Evolutionary conservation across 1,140 invertebrate genomes (phyloP).

Genomic region (Euura saliciscinereae): DNA sequence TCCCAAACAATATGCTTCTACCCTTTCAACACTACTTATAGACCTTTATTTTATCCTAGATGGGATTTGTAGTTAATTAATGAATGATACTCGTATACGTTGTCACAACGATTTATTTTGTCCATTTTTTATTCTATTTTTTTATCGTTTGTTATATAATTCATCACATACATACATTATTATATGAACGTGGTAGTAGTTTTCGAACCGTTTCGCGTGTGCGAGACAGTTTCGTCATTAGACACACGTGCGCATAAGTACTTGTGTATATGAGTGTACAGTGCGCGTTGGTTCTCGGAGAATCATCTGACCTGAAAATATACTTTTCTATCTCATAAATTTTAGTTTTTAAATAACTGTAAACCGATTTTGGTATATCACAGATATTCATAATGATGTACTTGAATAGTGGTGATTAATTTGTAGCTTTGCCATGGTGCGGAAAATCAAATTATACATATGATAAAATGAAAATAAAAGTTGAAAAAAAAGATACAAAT

Average conservation of each 20-base stretch:
- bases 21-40: not conserved
- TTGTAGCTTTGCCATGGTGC: not conserved
- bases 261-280: not conserved
- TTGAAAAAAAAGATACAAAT: no score
- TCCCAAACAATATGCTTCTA: no score
- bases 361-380: not conserved
- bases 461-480: no score
- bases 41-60: not conserved
- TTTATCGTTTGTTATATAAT: not conserved
- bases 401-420: not conserved
- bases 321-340: conserved; percentile 5
- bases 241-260: no score
- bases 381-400: not conserved
- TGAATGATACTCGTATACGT: not conserved
- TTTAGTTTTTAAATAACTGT: not conserved
- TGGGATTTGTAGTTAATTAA: no score
- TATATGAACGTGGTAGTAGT: conserved; percentile 2
- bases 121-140: not conserved
- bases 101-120: conserved; percentile 3
- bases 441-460: no score
- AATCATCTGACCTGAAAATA: conserved; percentile 3
- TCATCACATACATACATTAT: not conserved
- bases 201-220: not conserved
- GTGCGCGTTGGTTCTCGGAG: not conserved
- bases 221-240: not conserved